Base-by-base conservation (phyloP, 1,140 invertebrate genomes). In the Muscidifurax raptorellus region DNA sequence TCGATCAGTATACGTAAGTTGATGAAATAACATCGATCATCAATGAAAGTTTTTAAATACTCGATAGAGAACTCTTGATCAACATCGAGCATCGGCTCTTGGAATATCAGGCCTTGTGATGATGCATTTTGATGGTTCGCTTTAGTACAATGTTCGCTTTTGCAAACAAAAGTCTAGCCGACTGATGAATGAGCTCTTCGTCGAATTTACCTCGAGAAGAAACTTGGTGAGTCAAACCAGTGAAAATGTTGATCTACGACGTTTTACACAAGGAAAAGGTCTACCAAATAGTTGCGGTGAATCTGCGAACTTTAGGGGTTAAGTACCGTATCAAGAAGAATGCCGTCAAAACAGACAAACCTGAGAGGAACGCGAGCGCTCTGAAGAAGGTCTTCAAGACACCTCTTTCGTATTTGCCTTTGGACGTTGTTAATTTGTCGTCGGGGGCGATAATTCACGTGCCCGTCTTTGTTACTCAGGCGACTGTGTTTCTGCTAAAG, bases 401-500 rank as follows among this genome's bases (percentile, higher is more conserved):
- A 2, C 92, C 94, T 28, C 88, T 96, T 32, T 91, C 92, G 9
- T 93, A 94, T 88, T 93, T 96, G 88, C 94, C 94, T 86, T 92
- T 93, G 89, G 94, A 94, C 90, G 94, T 94, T 89, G 95, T 95
- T 86, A 95, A 91, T 91, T 92, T 95, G 88, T 94, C 90, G 69
- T 94, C 93, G 76, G 94, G 94, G 27, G 92, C 92, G 52, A 92
- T 94, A 87, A 93, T 97, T 66, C 94, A 95, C 90, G 94, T 97
- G 18, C 97, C 97, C n/a, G 94, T 94, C 87, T 95, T 97, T 90
- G 94, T 98, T 1, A 94, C 95, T 86, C 95, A 97, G 89, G 95
- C 96, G 86, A 95, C 96, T 87, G 92, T 94, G 28, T 94, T 95
- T 88, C 94, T 98, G 80, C 91, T 95, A 72, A 91, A 94, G 36